phyloP scores from a whole-genome alignment of 2,888 invertebrate species.

The Argyresthia albistria region DNA sequence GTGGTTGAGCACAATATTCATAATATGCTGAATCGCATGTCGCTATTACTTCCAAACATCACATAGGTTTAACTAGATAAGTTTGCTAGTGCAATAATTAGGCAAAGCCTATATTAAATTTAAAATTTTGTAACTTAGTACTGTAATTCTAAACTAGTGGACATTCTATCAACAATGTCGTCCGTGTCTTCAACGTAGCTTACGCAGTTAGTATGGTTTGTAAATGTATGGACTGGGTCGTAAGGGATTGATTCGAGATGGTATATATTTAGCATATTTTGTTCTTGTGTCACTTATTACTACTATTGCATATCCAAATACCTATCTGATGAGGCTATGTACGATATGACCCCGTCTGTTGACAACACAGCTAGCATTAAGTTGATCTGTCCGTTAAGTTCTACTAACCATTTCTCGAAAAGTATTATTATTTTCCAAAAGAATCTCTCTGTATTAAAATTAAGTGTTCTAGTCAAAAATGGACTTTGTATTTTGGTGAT shows the following conservation, averaged over 20 bases:
- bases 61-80: slow-evolving; percentile 41
- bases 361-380: slow-evolving; percentile 42
- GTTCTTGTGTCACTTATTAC: background rate
- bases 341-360: slow-evolving; percentile 34
- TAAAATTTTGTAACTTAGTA: slow-evolving; percentile 58
- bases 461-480: slow-evolving; percentile 70
- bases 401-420: slow-evolving; percentile 32
- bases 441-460: slow-evolving; percentile 69
- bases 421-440: slow-evolving; percentile 60
- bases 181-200: too few relatives aligned
- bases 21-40: background rate
- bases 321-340: slow-evolving; percentile 49
- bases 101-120: slow-evolving; percentile 66
- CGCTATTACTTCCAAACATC: slow-evolving; percentile 43
- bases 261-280: background rate
- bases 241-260: background rate
- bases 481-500: slow-evolving; percentile 26
- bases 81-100: slow-evolving; percentile 65
- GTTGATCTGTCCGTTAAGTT: slow-evolving; percentile 32
- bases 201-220: background rate
- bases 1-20: slow-evolving; percentile 13
- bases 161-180: background rate
- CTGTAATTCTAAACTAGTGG: slow-evolving; percentile 43
- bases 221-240: background rate
- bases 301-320: slow-evolving; percentile 26